These are phyloP conservation scores for Sinonovacula constricta DNA, from an alignment of 1,140 invertebrate genomes.

Conservation along the genomic window DNA sequence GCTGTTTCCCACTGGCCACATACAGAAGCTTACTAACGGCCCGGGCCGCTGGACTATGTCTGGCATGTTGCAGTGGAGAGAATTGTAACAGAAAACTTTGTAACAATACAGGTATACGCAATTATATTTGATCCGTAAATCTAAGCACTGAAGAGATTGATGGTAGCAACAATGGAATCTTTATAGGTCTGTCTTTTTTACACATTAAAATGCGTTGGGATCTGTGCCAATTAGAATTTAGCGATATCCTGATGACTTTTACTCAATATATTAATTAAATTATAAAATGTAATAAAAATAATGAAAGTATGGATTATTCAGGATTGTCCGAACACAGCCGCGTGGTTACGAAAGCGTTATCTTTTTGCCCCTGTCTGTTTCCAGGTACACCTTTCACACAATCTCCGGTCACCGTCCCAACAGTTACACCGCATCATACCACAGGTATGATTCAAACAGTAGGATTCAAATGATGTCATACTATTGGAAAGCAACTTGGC, in stretches of 20 bases:
- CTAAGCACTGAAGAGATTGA: neutral
- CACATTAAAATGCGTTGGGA: too few species aligned
- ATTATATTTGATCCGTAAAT: neutral
- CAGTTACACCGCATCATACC: neutral
- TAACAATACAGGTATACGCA: conserved; percentile 29
- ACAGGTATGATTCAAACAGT: too few species aligned
- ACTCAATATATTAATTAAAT: too few species aligned
- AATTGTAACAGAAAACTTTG: conserved; percentile 44
- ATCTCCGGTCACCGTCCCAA: conserved; percentile 22
- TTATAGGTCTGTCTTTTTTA: too few species aligned
- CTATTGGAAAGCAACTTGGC: too few species aligned
- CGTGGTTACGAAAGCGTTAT: neutral
- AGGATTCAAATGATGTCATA: too few species aligned
- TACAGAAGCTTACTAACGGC: conserved; percentile 1
- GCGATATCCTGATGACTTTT: too few species aligned
- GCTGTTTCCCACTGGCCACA: conserved; percentile 20
- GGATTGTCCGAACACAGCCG: neutral
- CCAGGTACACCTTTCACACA: conserved; percentile 25
- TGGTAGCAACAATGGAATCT: neutral
- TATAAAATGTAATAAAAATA: neutral
- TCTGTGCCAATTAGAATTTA: too few species aligned
- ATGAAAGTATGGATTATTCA: neutral
- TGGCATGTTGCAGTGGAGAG: conserved; percentile 26
- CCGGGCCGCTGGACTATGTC: conserved; percentile 14
- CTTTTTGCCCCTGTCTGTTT: neutral